phyloP scores from a whole-genome alignment of 2,888 invertebrate species.

The Proisotoma minuta region DNA sequence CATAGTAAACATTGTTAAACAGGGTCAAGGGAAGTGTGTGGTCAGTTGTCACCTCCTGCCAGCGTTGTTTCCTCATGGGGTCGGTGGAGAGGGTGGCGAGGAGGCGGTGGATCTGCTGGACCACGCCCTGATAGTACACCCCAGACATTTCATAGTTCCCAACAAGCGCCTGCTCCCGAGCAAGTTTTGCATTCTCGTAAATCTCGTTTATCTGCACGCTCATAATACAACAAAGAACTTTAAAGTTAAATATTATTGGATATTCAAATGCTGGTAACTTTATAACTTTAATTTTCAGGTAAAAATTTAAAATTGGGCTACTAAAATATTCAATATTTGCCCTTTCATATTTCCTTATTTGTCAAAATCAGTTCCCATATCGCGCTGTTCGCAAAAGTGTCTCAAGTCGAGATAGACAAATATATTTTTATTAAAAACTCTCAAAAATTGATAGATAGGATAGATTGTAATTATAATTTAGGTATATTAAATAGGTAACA shows the following conservation, averaged over 20 bases:
- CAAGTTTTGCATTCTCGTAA: conserved; percentile 90
- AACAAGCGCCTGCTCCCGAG: conserved; percentile 88
- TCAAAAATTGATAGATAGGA: too few relatives aligned
- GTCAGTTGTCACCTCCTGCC: conserved; percentile 72
- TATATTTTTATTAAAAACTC: too few relatives aligned
- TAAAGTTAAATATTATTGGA: too few relatives aligned
- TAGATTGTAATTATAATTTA: too few relatives aligned
- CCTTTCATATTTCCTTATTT: too few relatives aligned
- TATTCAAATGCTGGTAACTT: too few relatives aligned
- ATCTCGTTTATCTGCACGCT: conserved; percentile 85
- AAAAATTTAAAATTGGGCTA: not conserved
- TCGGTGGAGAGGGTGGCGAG: conserved; percentile 69
- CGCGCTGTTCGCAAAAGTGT: too few relatives aligned
- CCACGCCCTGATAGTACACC: conserved; percentile 87
- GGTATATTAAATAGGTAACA: conserved; percentile 43
- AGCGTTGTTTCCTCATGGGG: conserved; percentile 75
- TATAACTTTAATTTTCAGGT: not conserved
- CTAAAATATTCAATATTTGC: not conserved
- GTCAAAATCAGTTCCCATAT: too few relatives aligned
- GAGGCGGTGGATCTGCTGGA: conserved; percentile 83
- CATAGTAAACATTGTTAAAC: conserved; percentile 4
- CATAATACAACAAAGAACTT: conserved; percentile 58
- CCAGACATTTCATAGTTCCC: conserved; percentile 87
- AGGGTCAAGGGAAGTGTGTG: too few relatives aligned
- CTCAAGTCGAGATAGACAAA: too few relatives aligned